These are phyloP conservation scores for Nicator chloris DNA, from an alignment of 2,113 vertebrate genomes.

Conservation along the genomic window DNA sequence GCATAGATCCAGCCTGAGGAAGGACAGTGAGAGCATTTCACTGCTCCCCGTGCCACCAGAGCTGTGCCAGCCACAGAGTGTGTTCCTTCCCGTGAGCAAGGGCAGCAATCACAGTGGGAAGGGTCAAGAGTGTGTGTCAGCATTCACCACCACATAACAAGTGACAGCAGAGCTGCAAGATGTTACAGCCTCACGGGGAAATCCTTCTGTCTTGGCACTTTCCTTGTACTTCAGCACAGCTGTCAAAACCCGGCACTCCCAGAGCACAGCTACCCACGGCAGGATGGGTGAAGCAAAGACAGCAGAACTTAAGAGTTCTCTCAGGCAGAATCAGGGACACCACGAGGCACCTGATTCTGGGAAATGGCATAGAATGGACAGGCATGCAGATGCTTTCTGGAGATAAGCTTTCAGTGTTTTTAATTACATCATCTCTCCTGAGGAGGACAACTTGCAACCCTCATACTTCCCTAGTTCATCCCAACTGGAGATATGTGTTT, in stretches of 20 bases:
- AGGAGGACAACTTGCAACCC: not conserved
- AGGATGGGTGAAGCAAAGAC: not conserved
- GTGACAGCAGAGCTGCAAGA: not conserved
- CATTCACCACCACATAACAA: accelerated
- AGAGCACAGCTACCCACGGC: accelerated
- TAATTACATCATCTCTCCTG: not conserved
- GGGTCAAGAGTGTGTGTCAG: not conserved
- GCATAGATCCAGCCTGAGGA: not conserved
- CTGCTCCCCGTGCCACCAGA: accelerated
- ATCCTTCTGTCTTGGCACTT: not conserved
- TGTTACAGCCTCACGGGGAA: not conserved
- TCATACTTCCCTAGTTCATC: not conserved
- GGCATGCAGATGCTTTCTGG: not conserved
- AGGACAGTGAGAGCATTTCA: not conserved
- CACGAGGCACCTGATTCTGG: not conserved
- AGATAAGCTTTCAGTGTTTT: not conserved
- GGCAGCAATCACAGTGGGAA: not conserved
- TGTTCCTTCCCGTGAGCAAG: accelerated
- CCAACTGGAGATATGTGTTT: not conserved
- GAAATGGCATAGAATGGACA: not conserved
- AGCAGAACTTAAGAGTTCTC: not conserved
- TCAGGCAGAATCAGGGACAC: not conserved
- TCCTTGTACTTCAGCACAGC: not conserved
- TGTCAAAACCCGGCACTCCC: not conserved
- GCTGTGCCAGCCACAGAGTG: accelerated